Evolutionary conservation across 2,888 invertebrate genomes (phyloP), one percentile per base, ranked within the genome.

Genomic region (Athripsodes cinereus): DNA sequence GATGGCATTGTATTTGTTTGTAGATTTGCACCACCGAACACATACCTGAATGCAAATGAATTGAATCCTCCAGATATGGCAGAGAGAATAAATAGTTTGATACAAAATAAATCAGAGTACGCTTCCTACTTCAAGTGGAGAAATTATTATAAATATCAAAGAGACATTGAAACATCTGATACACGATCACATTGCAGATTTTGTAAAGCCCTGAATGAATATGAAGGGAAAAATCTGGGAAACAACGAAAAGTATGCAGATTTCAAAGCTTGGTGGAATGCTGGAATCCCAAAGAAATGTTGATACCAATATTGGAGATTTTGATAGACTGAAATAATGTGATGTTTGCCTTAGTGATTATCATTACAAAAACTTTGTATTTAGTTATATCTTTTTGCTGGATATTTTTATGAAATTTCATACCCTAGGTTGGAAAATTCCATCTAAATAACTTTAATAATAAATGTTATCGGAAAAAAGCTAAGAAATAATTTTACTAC

Each of bases 11-110:
- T n/a, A 26, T 26, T 26, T 26, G 5, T 20, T 61, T 59, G 8
- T 31, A 61, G 61, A 22, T 61, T 59, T 54, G 53, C 52, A 8
- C 61, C 61, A 2, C 61, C 58, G 2, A 56, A 56, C 5, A 58
- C 61, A 35, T 61, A 59, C 18, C 50, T 61, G 2, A 50, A 61
- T 53, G 54, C 54, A 10, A 40, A 13, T 8, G 40, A 40, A 8
- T 44, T 16, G 22, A 54, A 58, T 16, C 19, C 52, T 1, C 18
- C 13, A 6, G 40, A 34, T 16, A 3, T 62, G 22, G 59, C 62
- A 34, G n/a, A 26, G 5, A 18, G 48, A 22, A 62, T 62, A 10
- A 10, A 49, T 26, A 6, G 34, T 16, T 19, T 52, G 19, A 62
- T 59, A 34, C 22, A 53, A 8, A 52, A 59, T 31, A 34, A 22